phyloP scores from a whole-genome alignment of 1,140 invertebrate genomes.

The Goniozus legneri region DNA sequence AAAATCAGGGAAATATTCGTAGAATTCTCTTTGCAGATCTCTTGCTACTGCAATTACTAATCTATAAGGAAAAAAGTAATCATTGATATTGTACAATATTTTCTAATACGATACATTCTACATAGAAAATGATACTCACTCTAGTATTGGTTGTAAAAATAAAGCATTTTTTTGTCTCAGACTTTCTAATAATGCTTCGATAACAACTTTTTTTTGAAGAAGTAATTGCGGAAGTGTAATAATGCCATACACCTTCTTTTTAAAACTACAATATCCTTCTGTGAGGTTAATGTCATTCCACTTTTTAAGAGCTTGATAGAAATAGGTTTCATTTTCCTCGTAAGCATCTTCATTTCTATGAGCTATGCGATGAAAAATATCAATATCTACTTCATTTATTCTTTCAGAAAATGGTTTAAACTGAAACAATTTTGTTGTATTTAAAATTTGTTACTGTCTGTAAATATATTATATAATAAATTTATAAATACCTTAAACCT shows the following conservation, averaged over 20 bases:
- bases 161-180: slow-evolving; percentile 67
- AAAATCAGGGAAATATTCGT: slow-evolving; percentile 72
- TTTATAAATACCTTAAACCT: slow-evolving; percentile 70
- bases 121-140: slow-evolving; percentile 63
- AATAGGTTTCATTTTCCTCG: slow-evolving; percentile 71
- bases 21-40: slow-evolving; percentile 85
- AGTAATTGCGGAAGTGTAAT: slow-evolving; percentile 77
- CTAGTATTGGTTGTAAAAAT: slow-evolving; percentile 75
- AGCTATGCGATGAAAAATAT: slow-evolving; percentile 72
- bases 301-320: slow-evolving; percentile 78
- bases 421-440: slow-evolving; percentile 57
- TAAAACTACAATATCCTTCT: slow-evolving; percentile 74
- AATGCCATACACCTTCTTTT: slow-evolving; percentile 67
- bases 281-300: slow-evolving; percentile 84
- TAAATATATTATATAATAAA: slow-evolving; percentile 6
- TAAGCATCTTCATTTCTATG: slow-evolving; percentile 66
- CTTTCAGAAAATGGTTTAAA: slow-evolving; percentile 84
- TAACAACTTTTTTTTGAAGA: slow-evolving; percentile 72
- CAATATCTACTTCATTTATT: slow-evolving; percentile 77
- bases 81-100: background rate
- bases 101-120: background rate
- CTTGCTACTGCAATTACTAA: slow-evolving; percentile 78
- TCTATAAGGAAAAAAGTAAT: slow-evolving; percentile 55
- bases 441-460: slow-evolving; percentile 15
- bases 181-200: slow-evolving; percentile 69